phyloP scores from a whole-genome alignment of 1,140 invertebrate genomes.

The Cecropterus lyciades region DNA sequence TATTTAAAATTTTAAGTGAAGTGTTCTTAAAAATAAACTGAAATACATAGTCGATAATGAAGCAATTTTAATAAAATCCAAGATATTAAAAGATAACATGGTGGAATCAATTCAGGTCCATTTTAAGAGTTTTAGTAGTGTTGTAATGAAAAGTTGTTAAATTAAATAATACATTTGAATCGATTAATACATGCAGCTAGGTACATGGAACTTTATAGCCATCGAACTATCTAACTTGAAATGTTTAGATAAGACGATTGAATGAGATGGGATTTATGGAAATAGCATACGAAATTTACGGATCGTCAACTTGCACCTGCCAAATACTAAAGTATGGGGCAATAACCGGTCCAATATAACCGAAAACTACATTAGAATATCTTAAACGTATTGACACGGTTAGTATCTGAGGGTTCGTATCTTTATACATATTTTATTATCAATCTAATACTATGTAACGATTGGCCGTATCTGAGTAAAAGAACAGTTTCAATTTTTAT shows the following conservation, averaged over 20 bases:
- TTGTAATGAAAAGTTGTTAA: too few species aligned
- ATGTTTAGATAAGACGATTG: slow-evolving; percentile 19
- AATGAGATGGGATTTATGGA: slow-evolving; percentile 28
- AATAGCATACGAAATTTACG: slow-evolving; percentile 22
- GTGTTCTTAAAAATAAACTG: too few species aligned
- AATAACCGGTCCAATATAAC: slow-evolving; percentile 21
- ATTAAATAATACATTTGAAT: neutral
- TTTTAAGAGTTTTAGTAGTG: too few species aligned
- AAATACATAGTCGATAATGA: too few species aligned
- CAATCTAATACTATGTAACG: too few species aligned
- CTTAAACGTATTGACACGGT: neutral
- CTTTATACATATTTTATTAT: too few species aligned
- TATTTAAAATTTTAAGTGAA: too few species aligned
- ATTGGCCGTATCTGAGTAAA: too few species aligned
- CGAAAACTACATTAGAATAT: slow-evolving; percentile 13
- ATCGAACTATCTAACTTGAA: neutral
- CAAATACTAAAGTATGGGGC: slow-evolving; percentile 24
- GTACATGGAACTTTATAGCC: neutral
- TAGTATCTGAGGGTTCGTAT: neutral
- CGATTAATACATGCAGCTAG: neutral
- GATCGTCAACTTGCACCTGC: slow-evolving; percentile 23
- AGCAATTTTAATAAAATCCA: too few species aligned
- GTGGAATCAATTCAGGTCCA: too few species aligned
- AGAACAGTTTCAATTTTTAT: too few species aligned
- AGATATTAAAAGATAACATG: too few species aligned